Percentiles rank a stretch among this genome's conserved stretches.
Conservation (phyloP, 2,113 vertebrate genomes). For the Patagioenas fasciata region DNA sequence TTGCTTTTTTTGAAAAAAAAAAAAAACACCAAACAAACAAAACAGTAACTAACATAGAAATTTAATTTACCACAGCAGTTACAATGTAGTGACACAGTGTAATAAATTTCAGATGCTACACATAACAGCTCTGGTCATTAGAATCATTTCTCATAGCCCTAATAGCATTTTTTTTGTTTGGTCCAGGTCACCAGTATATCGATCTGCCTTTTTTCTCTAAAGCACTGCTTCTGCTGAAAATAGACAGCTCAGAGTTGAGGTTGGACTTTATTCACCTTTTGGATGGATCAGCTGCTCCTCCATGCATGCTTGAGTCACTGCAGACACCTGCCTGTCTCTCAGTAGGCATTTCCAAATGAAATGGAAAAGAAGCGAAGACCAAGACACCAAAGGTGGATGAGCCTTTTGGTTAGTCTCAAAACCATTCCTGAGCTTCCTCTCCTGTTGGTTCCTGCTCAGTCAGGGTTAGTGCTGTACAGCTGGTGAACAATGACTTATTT, state of each 20-base stretch:
- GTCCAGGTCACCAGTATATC: not conserved
- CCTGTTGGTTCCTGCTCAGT: not conserved
- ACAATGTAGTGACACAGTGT: not conserved
- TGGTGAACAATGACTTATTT: not conserved
- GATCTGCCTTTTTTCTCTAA: not conserved
- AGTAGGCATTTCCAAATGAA: not conserved
- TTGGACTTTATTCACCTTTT: not conserved
- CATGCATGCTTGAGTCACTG: not conserved
- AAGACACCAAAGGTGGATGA: not conserved
- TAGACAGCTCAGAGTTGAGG: not conserved
- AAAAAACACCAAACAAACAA: no score
- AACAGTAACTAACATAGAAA: not conserved
- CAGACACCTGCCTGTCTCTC: not conserved
- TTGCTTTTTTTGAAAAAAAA: not conserved
- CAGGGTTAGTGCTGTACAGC: not conserved
- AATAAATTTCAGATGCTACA: constrained; percentile 3
- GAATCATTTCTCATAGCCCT: not conserved
- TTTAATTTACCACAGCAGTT: not conserved
- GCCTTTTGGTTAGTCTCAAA: not conserved
- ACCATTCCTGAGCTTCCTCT: not conserved
- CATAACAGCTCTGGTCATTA: not conserved
- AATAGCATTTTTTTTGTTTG: constrained; percentile 2
- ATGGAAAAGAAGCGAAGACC: not conserved
- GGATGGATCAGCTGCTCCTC: not conserved
- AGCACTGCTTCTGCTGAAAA: not conserved